phyloP scores from a whole-genome alignment of 2,113 vertebrate species.

The Sula dactylatra region DNA sequence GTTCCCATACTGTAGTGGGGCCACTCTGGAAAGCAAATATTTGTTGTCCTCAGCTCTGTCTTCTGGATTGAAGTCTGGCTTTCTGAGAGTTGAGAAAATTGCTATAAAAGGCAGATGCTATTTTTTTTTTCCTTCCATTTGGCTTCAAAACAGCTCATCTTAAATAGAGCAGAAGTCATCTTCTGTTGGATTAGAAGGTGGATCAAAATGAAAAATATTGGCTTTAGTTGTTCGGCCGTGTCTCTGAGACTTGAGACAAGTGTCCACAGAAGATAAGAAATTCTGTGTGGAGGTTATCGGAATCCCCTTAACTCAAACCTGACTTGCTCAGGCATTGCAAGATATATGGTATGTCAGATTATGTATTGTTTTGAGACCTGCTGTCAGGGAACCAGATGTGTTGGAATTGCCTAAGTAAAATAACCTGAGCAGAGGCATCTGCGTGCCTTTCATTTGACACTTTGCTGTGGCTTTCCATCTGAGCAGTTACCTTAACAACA shows the following conservation, averaged over 20 bases:
- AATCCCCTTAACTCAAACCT: not conserved
- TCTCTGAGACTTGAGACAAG: not conserved
- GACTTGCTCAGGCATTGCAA: not conserved
- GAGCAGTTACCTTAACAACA: not conserved
- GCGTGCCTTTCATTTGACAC: not conserved
- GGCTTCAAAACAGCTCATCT: not conserved
- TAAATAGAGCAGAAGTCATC: not conserved
- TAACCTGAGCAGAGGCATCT: not conserved
- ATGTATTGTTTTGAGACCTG: not conserved
- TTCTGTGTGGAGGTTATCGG: not conserved
- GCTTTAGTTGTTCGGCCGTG: rapidly evolving
- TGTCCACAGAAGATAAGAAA: not conserved
- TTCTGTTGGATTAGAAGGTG: not conserved
- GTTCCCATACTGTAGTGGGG: not conserved
- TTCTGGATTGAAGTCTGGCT: not conserved
- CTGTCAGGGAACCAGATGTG: constrained; percentile 16
- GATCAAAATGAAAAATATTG: not conserved
- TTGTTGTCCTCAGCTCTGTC: not conserved
- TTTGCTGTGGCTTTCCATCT: not conserved
- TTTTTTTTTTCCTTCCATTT: not conserved
- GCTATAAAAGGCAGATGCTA: not conserved
- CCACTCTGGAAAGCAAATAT: not conserved
- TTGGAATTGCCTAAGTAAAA: not conserved
- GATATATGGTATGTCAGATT: not conserved
- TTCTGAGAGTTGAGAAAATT: not conserved